Percentiles rank a stretch among this genome's conserved stretches.
phyloP scores from a whole-genome alignment of 2,113 vertebrate genomes.

The Crypturellus undulatus region DNA sequence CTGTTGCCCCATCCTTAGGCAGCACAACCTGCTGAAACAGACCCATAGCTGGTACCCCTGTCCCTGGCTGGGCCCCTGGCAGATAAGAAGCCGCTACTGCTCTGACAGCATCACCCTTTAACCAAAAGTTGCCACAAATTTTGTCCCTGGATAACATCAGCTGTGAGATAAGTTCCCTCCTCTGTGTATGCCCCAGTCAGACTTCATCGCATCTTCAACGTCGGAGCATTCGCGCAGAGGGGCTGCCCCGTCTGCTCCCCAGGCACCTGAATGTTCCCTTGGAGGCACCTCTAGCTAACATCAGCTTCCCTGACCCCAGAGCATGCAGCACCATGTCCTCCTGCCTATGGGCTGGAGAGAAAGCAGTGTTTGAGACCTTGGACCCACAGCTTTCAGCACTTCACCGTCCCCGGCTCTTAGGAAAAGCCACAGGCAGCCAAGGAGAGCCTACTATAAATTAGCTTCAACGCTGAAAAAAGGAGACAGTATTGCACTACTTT shows the following conservation, averaged over 20 bases:
- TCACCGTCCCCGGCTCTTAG: neutral
- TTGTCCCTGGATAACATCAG: neutral
- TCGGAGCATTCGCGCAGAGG: neutral
- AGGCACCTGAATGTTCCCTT: rapidly evolving
- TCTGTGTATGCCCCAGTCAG: neutral
- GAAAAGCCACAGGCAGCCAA: neutral
- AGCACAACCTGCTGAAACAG: rapidly evolving
- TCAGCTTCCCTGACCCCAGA: neutral
- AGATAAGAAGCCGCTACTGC: neutral
- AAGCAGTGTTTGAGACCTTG: neutral
- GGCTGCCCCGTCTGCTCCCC: neutral
- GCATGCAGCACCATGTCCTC: neutral
- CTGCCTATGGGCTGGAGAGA: neutral
- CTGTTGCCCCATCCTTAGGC: rapidly evolving
- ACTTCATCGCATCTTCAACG: neutral
- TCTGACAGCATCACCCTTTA: neutral
- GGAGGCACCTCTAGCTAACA: rapidly evolving
- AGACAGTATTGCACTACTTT: neutral
- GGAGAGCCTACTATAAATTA: neutral
- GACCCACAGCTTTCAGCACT: neutral
- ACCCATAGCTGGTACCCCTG: neutral
- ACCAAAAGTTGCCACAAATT: neutral
- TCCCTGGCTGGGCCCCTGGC: neutral
- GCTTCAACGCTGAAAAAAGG: neutral
- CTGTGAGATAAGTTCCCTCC: neutral